phyloP scores from a whole-genome alignment of 2,888 invertebrate genomes.

The Agriopis aurantiaria region DNA sequence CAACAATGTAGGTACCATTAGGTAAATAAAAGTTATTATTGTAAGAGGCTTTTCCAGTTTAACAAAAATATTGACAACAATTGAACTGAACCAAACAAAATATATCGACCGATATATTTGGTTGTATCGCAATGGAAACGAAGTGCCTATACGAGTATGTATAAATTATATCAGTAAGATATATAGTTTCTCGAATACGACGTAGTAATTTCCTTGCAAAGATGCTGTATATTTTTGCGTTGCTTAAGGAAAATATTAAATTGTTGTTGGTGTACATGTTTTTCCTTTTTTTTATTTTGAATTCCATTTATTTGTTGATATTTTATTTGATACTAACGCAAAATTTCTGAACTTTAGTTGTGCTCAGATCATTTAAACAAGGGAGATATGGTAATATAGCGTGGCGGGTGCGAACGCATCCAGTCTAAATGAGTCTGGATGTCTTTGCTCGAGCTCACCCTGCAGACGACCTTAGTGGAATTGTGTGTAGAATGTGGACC shows the following conservation, averaged over 20 bases:
- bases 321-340: too few species aligned
- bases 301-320: not conserved
- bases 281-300: not conserved
- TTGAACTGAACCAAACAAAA: not conserved
- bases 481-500: too few species aligned
- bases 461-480: too few species aligned
- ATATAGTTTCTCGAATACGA: slow-evolving; percentile 17
- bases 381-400: too few species aligned
- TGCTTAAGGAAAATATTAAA: slow-evolving; percentile 3
- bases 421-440: too few species aligned
- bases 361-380: too few species aligned
- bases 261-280: not conserved
- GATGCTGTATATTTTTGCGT: slow-evolving; percentile 19
- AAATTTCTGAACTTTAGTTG: too few species aligned
- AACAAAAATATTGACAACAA: not conserved
- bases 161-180: not conserved
- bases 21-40: not conserved
- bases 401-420: too few species aligned
- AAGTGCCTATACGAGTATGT: not conserved
- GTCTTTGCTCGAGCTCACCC: too few species aligned
- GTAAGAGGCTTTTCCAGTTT: not conserved
- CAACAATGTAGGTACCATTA: too few species aligned
- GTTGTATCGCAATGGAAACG: not conserved
- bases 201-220: slow-evolving; percentile 19
- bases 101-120: not conserved